Conservation (phyloP, 2,113 vertebrate genomes). For the Pteropus alecto region DNA sequence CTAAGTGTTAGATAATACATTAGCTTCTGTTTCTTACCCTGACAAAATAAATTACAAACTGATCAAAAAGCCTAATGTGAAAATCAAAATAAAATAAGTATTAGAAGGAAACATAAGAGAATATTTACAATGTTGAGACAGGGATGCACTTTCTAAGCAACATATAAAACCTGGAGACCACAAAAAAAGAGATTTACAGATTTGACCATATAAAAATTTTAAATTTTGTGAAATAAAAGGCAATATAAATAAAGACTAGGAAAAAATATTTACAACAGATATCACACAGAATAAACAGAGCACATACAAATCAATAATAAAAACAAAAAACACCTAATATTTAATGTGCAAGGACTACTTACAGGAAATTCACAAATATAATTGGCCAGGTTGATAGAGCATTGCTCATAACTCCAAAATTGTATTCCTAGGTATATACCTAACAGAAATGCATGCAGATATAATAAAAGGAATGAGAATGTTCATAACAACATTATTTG, state of each 20-base stretch:
- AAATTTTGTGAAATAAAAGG: not conserved
- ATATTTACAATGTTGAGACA: constrained; percentile 16
- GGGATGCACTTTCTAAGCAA: not conserved
- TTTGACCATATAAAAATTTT: not conserved
- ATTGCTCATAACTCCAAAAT: not conserved
- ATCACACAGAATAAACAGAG: not conserved
- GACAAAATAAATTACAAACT: constrained; percentile 47
- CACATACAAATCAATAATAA: not conserved
- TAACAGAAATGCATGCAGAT: not conserved
- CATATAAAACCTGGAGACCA: not conserved
- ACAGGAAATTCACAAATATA: not conserved
- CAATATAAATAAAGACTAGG: not conserved
- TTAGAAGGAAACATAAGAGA: constrained; percentile 10
- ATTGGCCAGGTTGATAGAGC: not conserved
- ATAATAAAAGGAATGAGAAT: not conserved
- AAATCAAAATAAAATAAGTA: constrained; percentile 30
- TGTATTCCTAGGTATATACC: not conserved
- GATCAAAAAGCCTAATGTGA: constrained; percentile 38
- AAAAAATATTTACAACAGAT: constrained; percentile 5
- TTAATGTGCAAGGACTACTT: not conserved
- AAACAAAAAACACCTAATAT: not conserved
- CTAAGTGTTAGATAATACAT: constrained; percentile 41
- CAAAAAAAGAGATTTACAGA: constrained; percentile 20
- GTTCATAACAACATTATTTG: not conserved
- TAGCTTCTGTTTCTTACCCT: constrained; percentile 1